phyloP scores from a whole-genome alignment of 2,113 vertebrate genomes.

The Bos taurus region ARS-UCD2.0 NC_037343.1:20151501-20152000 shows the following conservation, averaged over 20 bases:
- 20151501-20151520: not conserved
- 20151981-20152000: not conserved
- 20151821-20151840: constrained; percentile 29
- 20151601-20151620: not conserved
- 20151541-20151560: not conserved
- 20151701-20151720: constrained; percentile 77
- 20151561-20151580: not conserved
- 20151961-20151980: not conserved
- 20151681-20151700: constrained; percentile 76
- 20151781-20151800: constrained; percentile 23
- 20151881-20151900: constrained; percentile 35
- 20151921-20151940: constrained; percentile 57
- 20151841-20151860: constrained; percentile 49
- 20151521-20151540: not conserved
- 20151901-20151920: not conserved
- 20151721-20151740: constrained; percentile 50
- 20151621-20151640: not conserved
- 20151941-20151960: constrained; percentile 23
- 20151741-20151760: not conserved
- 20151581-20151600: not conserved
- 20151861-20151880: constrained; percentile 39
- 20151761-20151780: constrained; percentile 57
- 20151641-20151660: not conserved
- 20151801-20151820: not conserved
- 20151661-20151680: not conserved